Base-by-base conservation (phyloP, 2,888 invertebrate species). In the Steromphala cineraria region DNA sequence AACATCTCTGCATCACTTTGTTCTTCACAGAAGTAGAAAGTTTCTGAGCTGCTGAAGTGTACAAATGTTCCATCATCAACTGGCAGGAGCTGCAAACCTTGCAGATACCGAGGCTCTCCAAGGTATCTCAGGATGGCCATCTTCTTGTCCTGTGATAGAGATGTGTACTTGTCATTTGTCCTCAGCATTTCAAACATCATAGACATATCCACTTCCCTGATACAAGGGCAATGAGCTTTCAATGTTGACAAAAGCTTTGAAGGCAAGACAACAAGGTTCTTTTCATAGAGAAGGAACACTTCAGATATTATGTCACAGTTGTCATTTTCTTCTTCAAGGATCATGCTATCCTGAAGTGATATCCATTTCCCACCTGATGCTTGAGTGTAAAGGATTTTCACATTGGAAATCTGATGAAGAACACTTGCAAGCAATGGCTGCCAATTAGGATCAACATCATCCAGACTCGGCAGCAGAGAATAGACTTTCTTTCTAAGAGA, bases 341-440 rank as follows among this genome's bases (percentile, higher is more conserved):
- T n/a, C 21, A 75, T 56, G 19, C 40, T n/a, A 8, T 80, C 56
- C 17, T 80, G 2, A 10, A 67, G 40, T 24, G 19, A 3, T 40
- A 75, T 19, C 80, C 80, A 80, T 40, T 10, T 36, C 40, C 80
- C 80, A 7, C 52, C 62, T 15, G n/a, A 19, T 17, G 1, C 21
- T 19, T 62, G 28, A 36, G 75, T 80, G 31, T 46, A 79, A 4
- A 78, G 62, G 55, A 67, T 53, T n/a, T 46, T 21, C 10, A 40
- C 53, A 19, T 21, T 31, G 8, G 7, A n/a, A 79, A 52, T 71
- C 89, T 89, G 36, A 82, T 82, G 53, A 89, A 82, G 81, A 90
- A 89, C 56, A 83, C 82, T 28, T 87, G 81, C 46, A 83, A 89
- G 81, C 31, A 91, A 84, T 56, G 85, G 82, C 71, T 88, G 84